Evolutionary conservation across 2,113 vertebrate species (phyloP).

Genomic region (Trogon surrucura): DNA sequence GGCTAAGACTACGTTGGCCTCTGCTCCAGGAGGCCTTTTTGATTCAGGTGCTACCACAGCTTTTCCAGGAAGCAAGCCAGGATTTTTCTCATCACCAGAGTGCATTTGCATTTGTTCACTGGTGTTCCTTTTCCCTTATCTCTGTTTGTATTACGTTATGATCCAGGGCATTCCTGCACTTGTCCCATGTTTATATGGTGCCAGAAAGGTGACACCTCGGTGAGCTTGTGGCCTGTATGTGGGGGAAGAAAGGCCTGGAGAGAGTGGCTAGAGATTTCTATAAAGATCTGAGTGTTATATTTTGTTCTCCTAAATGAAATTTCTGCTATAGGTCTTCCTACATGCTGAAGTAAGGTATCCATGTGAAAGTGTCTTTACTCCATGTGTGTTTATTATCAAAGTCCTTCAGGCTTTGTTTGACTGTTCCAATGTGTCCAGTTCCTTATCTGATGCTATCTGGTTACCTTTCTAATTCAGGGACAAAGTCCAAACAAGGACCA

Average conservation of each 20-base stretch:
- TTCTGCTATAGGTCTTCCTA: neutral
- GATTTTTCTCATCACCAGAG: neutral
- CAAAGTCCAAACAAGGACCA: conserved; percentile 48
- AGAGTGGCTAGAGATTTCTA: neutral
- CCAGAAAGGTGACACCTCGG: neutral
- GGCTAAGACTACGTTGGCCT: neutral
- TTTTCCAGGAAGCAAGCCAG: conserved; percentile 10
- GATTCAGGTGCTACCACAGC: neutral
- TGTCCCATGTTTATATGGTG: neutral
- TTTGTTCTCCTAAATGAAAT: neutral
- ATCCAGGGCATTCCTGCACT: neutral
- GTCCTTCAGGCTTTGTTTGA: conserved; percentile 66
- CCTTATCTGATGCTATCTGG: conserved; percentile 63
- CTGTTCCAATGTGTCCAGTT: conserved; percentile 59
- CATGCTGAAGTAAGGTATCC: neutral
- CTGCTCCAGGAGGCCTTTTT: neutral
- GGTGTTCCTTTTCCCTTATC: conserved; percentile 26
- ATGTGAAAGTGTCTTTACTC: conserved; percentile 3
- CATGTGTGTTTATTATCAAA: conserved; percentile 41
- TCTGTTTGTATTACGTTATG: neutral
- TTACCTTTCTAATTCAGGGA: conserved; percentile 26
- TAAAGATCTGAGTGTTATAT: neutral
- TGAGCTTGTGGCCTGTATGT: neutral
- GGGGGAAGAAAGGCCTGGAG: neutral
- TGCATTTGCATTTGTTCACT: neutral